A percentile compares a stretch with the other conserved stretches of the same genome.
Conservation (phyloP, 2,113 vertebrate species). For the Oenanthe oenanthe region DNA sequence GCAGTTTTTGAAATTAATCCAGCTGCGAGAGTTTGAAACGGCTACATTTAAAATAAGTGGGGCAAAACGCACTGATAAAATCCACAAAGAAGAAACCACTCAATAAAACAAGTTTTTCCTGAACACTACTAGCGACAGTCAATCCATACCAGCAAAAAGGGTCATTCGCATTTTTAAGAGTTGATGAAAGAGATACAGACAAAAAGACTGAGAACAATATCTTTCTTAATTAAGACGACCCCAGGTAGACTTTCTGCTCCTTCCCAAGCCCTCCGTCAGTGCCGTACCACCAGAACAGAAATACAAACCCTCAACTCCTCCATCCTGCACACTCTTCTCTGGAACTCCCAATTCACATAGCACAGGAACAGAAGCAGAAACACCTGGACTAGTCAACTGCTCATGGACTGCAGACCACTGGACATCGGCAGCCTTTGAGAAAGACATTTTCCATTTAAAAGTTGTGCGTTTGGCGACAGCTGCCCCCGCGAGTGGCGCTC, state of each 20-base stretch:
- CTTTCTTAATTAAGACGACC: neutral
- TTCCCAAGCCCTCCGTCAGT: constrained; percentile 42
- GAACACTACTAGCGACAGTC: neutral
- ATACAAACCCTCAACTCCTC: constrained; percentile 65
- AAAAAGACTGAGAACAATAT: neutral
- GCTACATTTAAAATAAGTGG: neutral
- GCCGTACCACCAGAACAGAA: constrained; percentile 20
- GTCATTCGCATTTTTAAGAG: neutral
- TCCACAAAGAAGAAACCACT: neutral
- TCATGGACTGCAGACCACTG: constrained; percentile 63
- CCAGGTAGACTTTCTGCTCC: neutral
- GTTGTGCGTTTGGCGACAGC: constrained; percentile 5
- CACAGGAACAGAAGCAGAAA: constrained; percentile 66
- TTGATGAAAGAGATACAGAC: constrained; percentile 17
- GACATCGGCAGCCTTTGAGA: constrained; percentile 73
- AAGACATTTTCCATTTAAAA: constrained; percentile 70
- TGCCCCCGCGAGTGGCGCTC: neutral
- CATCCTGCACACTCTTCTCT: constrained; percentile 69
- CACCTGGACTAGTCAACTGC: constrained; percentile 68
- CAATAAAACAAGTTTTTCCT: neutral
- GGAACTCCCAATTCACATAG: constrained; percentile 62
- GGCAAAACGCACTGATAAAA: neutral
- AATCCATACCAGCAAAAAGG: neutral
- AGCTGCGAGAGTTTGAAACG: neutral
- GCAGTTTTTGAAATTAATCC: neutral